These are phyloP conservation scores for Stichopus chloronotus DNA, from an alignment of 35 echinoderm and acorn worm genomes.

Conservation along the genomic window DNA sequence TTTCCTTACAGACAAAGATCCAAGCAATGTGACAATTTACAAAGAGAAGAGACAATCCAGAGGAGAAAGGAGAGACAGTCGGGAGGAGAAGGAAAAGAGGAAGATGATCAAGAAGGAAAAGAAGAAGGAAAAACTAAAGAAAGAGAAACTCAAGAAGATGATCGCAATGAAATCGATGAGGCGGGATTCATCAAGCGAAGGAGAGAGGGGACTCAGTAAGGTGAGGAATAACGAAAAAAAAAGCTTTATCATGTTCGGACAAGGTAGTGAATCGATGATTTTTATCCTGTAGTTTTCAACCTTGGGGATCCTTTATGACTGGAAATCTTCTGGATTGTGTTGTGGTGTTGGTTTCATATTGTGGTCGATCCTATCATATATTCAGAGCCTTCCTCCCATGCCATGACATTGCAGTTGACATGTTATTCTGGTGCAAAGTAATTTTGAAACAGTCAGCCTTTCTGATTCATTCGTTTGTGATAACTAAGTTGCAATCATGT, in stretches of 20 bases:
- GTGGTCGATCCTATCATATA: too few species aligned
- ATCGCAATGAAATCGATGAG: slow-evolving; percentile 57
- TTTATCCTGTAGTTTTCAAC: too few species aligned
- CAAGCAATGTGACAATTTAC: slow-evolving; percentile 64
- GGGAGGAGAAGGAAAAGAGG: slow-evolving; percentile 59
- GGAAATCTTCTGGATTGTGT: too few species aligned
- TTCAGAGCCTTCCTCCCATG: too few species aligned
- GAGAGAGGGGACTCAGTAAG: slow-evolving; percentile 22
- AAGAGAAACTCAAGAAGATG: slow-evolving; percentile 63
- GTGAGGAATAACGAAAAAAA: not conserved
- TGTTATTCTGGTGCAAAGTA: too few species aligned
- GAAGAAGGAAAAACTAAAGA: slow-evolving; percentile 74
- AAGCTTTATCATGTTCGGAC: not conserved
- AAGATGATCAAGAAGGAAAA: slow-evolving; percentile 67
- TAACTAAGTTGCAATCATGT: too few species aligned
- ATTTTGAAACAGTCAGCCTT: too few species aligned
- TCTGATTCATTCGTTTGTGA: too few species aligned
- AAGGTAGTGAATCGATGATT: not conserved
- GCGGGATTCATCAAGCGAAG: slow-evolving; percentile 23
- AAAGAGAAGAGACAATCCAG: slow-evolving; percentile 76
- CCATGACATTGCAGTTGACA: too few species aligned
- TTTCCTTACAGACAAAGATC: slow-evolving; percentile 66
- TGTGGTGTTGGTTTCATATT: too few species aligned
- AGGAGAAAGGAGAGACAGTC: slow-evolving; percentile 65
- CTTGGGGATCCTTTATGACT: too few species aligned